Percentiles rank a stretch among this genome's conserved stretches.
phyloP scores from a whole-genome alignment of 1,140 invertebrate species.

The Hestina assimilis region DNA sequence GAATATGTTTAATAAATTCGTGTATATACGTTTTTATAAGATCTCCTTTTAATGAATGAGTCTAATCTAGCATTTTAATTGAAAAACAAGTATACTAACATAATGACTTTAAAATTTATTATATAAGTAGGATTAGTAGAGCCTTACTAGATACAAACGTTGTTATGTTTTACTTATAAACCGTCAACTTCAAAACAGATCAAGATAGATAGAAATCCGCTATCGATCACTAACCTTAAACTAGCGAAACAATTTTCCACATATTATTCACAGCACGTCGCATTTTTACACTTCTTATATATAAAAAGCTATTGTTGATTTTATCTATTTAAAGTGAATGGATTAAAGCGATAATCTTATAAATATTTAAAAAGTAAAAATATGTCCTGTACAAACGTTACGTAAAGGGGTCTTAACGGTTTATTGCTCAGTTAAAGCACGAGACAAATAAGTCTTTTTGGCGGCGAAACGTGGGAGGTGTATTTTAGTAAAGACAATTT shows the following conservation, averaged over 20 bases:
- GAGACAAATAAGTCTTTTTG: constrained; percentile 67
- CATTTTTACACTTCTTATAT: background rate
- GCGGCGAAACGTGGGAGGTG: constrained; percentile 52
- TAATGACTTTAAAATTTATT: too few relatives aligned
- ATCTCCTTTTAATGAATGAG: too few relatives aligned
- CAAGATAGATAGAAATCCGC: too few relatives aligned
- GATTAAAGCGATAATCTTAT: background rate
- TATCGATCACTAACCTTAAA: background rate
- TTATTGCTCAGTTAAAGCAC: constrained; percentile 59
- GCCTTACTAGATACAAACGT: too few relatives aligned
- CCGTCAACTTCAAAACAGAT: too few relatives aligned
- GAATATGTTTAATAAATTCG: too few relatives aligned
- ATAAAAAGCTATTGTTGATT: background rate
- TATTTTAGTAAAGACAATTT: constrained; percentile 37
- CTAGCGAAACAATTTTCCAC: background rate
- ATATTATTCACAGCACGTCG: background rate
- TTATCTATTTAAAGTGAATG: background rate
- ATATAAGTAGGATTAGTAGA: too few relatives aligned
- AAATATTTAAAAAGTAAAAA: background rate
- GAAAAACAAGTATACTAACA: too few relatives aligned
- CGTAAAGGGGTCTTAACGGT: constrained; percentile 61
- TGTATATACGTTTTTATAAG: too few relatives aligned
- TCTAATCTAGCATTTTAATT: too few relatives aligned
- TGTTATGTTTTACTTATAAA: too few relatives aligned
- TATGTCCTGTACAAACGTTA: constrained; percentile 32